Evolutionary conservation across 1,140 invertebrate species (phyloP), one percentile per base, ranked within the genome.

Genomic region (Macrotrachela quadricornifera): DNA sequence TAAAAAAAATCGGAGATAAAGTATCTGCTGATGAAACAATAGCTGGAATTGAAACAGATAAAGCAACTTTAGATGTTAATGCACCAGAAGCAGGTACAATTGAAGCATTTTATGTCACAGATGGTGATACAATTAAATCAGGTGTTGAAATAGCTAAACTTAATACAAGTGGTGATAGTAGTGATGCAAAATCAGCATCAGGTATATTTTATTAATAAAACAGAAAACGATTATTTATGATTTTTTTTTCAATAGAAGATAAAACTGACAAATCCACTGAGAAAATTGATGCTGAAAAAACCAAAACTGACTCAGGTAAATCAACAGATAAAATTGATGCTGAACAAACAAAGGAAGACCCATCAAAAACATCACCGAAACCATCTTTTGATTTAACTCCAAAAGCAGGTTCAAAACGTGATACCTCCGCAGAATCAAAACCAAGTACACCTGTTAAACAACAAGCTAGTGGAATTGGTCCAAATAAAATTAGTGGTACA

Each of bases 1-100:
- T 67, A 58, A 38, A 61, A 77, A 77, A 72, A 64, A 79, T 85
- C 48, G 92, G 92, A 0, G 91, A 99, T 64, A 74, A 77, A 52
- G 87, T 99, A 0, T 76, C 76, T 41, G 83, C 80, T 60, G 94
- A 97, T 76, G 91, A 96, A 63, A 79, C 92, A 0, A 79, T 99
- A 15, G 81, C 82, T 64, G 90, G 97, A 76, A 90, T 99, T 59
- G 92, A 99, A 77, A 99, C 94, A 37, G 94, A 99, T 70, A 99
- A 99, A 73, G 80, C 81, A 66, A 59, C 53, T 59, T 49, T 39
- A 18, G 42, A 36, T 39, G 83, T 95, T n/a, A 85, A 83, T 62
- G 75, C 88, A 3, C 87, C 90, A 1, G 78, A 75, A 21, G 68
- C 79, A 58, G 91, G 91, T 57, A 76, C 85, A n/a, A 80, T 96